These are phyloP conservation scores for Autographa pulchrina DNA, from an alignment of 2,888 invertebrate species.

Conservation along the genomic window DNA sequence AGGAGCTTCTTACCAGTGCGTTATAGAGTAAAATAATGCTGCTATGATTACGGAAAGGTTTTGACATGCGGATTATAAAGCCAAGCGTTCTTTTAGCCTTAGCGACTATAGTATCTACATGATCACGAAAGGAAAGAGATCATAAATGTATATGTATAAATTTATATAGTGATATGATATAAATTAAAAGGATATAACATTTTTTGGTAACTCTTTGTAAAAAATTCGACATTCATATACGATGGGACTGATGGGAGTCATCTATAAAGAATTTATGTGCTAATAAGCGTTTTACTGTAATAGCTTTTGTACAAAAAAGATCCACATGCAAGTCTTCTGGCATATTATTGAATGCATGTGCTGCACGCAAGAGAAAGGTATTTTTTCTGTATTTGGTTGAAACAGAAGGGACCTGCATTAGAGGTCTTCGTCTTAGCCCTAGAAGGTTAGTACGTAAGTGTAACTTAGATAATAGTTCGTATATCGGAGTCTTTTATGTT, in stretches of 20 bases:
- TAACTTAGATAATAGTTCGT: conserved; percentile 7
- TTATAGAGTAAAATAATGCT: too few species aligned
- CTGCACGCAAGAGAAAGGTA: conserved; percentile 9
- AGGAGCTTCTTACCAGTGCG: too few species aligned
- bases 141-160: background rate
- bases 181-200: background rate
- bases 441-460: conserved; percentile 9
- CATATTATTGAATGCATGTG: conserved; percentile 6
- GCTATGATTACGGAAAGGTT: too few species aligned
- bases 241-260: too few species aligned
- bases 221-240: conserved; percentile 6
- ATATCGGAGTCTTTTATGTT: too few species aligned
- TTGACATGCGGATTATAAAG: too few species aligned
- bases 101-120: too few species aligned
- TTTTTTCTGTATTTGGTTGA: conserved; percentile 3
- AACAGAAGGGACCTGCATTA: background rate
- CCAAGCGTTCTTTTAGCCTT: too few species aligned
- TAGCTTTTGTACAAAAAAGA: conserved; percentile 8
- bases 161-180: background rate
- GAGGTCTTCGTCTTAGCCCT: conserved; percentile 5
- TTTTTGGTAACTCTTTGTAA: too few species aligned
- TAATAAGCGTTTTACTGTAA: conserved; percentile 7
- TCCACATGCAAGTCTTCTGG: conserved; percentile 2
- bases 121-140: too few species aligned
- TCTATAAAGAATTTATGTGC: conserved; percentile 8